These are phyloP conservation scores for Drosophila albomicans DNA, from an alignment of 1,140 invertebrate species.

Conservation along the genomic window DNA sequence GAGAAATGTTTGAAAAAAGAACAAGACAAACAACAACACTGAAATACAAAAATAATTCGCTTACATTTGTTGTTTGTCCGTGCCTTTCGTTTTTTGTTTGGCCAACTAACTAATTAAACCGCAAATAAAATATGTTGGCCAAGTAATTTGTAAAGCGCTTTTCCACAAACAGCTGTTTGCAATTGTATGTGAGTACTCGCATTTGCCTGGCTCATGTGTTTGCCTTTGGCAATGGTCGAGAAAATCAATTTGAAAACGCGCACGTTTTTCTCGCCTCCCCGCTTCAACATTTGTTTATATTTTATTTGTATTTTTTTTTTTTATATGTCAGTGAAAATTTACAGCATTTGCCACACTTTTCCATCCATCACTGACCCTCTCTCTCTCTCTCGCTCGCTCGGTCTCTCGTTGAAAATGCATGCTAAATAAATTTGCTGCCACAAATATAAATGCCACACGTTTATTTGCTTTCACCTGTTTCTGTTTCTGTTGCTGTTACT, in stretches of 20 bases:
- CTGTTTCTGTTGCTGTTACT: too few species aligned
- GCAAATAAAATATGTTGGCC: conserved; percentile 68
- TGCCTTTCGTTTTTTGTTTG: conserved; percentile 26
- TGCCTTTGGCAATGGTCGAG: conserved; percentile 10
- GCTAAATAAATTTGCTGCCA: conserved; percentile 75
- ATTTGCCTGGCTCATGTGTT: background rate
- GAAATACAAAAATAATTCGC: conserved; percentile 37
- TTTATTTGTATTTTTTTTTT: conserved; percentile 41
- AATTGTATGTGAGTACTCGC: background rate
- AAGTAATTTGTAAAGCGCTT: conserved; percentile 59
- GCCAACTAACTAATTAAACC: conserved; percentile 75
- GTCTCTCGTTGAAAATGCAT: conserved; percentile 35
- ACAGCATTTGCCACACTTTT: conserved; percentile 44
- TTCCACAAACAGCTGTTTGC: conserved; percentile 44
- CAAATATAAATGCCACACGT: conserved; percentile 79
- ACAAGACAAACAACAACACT: conserved; percentile 21
- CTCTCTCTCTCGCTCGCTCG: background rate
- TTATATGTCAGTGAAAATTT: conserved; percentile 46
- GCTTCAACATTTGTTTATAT: conserved; percentile 22
- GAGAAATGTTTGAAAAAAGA: conserved; percentile 24
- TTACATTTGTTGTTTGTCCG: conserved; percentile 28
- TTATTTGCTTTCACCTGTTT: conserved; percentile 61
- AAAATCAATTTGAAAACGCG: conserved; percentile 71
- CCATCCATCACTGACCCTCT: background rate
- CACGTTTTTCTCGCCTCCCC: conserved; percentile 44